These are phyloP conservation scores for Ganaspis brasiliensis DNA, from an alignment of 2,888 invertebrate species.

Conservation along the genomic window DNA sequence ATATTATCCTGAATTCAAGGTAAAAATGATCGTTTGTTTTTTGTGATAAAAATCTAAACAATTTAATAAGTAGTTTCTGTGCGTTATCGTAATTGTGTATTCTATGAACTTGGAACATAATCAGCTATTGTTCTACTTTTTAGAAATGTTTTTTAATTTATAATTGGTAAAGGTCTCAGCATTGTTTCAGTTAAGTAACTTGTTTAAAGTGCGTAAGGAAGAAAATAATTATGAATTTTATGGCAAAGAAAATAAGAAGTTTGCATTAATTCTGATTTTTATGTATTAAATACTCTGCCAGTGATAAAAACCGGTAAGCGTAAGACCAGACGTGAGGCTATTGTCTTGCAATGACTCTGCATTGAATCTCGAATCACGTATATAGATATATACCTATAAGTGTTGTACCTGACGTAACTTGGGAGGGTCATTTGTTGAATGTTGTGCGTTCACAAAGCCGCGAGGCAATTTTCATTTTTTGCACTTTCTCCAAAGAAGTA, in stretches of 20 bases:
- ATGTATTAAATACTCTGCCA: no score
- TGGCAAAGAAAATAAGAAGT: not conserved
- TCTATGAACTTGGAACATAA: no score
- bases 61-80: no score
- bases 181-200: no score
- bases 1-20: no score
- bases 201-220: not conserved
- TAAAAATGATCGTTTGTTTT: no score
- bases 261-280: no score
- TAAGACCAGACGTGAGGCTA: slow-evolving; percentile 31
- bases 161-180: no score
- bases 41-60: no score
- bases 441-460: slow-evolving; percentile 43
- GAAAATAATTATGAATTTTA: not conserved
- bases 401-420: slow-evolving; percentile 60
- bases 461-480: slow-evolving; percentile 66
- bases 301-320: slow-evolving; percentile 38
- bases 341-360: slow-evolving; percentile 48
- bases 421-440: slow-evolving; percentile 48
- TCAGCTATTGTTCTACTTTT: no score
- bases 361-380: slow-evolving; percentile 54
- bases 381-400: not conserved
- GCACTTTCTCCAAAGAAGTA: slow-evolving; percentile 65
- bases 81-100: no score
- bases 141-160: no score